Evolutionary conservation across 1,140 invertebrate species (phyloP).

Genomic region (Cheumatopsyche charites): DNA sequence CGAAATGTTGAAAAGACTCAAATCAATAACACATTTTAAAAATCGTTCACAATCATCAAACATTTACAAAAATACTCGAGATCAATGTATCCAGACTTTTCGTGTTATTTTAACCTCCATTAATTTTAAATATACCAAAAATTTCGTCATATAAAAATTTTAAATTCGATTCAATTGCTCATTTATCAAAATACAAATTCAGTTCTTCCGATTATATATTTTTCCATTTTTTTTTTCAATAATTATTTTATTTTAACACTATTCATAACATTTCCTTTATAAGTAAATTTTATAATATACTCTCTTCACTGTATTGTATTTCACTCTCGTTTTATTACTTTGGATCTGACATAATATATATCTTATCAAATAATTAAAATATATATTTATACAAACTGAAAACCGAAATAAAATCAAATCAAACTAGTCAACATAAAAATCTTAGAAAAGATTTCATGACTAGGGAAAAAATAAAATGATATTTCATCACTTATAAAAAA

Average conservation of each 20-base stretch:
- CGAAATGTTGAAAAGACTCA: background rate
- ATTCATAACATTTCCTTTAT: conserved; percentile 25
- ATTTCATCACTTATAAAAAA: background rate
- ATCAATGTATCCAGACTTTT: conserved; percentile 20
- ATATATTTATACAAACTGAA: conserved; percentile 12
- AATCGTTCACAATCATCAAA: conserved; percentile 7
- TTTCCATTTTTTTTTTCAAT: background rate
- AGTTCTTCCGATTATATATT: conserved; percentile 2
- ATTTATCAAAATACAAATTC: conserved; percentile 29
- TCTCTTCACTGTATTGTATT: conserved; percentile 27
- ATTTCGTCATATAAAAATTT: conserved; percentile 19
- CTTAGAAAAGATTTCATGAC: background rate
- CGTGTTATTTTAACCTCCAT: background rate
- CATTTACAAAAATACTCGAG: conserved; percentile 21
- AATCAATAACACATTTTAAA: conserved; percentile 11
- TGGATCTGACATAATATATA: conserved; percentile 29
- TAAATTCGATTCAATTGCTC: conserved; percentile 19
- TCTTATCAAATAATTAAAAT: conserved; percentile 24
- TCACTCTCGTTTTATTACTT: conserved; percentile 38
- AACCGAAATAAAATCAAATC: conserved; percentile 22
- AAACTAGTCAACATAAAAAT: conserved; percentile 21
- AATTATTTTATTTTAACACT: conserved; percentile 6
- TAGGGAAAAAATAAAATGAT: conserved; percentile 1
- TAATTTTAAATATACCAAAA: conserved; percentile 1
- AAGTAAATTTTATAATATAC: conserved; percentile 17